Conservation (phyloP, 2,797 vertebrate genomes). For the Darevskia nairensis region DNA sequence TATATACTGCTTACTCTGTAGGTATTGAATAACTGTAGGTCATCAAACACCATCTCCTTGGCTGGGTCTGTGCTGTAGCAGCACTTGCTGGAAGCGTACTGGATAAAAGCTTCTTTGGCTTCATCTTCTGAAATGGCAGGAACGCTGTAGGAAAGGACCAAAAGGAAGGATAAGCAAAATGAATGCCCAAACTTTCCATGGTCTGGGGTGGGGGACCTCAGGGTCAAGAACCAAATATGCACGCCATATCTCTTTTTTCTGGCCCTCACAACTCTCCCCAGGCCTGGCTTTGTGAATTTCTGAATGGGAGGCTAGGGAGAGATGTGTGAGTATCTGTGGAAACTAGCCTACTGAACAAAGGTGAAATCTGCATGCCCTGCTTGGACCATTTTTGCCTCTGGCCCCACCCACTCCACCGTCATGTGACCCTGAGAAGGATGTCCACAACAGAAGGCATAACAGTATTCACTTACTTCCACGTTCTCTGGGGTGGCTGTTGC, state of each 20-base stretch:
- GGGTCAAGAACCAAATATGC: not conserved
- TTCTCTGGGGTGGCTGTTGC: not conserved
- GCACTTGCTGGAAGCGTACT: constrained; percentile 73
- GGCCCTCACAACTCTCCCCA: not conserved
- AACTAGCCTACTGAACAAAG: too few species aligned
- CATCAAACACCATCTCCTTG: constrained; percentile 76
- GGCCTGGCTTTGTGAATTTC: too few species aligned
- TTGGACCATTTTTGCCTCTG: too few species aligned
- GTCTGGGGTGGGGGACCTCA: not conserved
- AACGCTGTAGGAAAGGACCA: constrained; percentile 70
- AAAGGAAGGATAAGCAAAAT: not conserved
- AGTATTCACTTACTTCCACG: constrained; percentile 54
- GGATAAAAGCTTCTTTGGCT: constrained; percentile 75
- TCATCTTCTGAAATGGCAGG: constrained; percentile 77
- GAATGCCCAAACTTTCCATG: not conserved
- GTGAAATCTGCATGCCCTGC: too few species aligned
- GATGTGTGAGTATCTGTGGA: too few species aligned
- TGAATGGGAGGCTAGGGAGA: too few species aligned
- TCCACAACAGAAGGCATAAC: too few species aligned
- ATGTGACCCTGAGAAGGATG: too few species aligned
- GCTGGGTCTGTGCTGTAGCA: constrained; percentile 78
- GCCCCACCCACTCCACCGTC: too few species aligned
- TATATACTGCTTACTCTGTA: constrained; percentile 76
- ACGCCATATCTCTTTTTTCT: not conserved
- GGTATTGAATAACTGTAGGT: constrained; percentile 78